These are phyloP conservation scores for Podotricha telesiphe DNA, from an alignment of 2,888 invertebrate species.

Conservation along the genomic window DNA sequence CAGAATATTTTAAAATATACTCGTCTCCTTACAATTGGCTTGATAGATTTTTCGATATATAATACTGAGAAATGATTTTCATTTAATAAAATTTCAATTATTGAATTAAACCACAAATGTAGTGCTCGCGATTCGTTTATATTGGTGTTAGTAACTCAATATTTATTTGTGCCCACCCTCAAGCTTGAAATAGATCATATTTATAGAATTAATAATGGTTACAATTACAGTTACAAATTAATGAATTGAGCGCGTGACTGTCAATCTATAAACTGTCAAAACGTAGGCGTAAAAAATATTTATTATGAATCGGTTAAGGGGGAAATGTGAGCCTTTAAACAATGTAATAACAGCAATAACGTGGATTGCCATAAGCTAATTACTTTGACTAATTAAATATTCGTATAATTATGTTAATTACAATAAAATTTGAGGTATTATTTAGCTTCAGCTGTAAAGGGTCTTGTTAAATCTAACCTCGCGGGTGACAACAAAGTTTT, in stretches of 20 bases:
- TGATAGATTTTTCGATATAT: background rate
- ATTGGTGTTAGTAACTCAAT: too few relatives aligned
- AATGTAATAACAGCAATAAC: background rate
- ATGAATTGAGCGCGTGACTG: background rate
- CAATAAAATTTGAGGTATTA: background rate
- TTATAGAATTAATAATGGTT: background rate
- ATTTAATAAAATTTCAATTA: too few relatives aligned
- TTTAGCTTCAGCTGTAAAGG: background rate
- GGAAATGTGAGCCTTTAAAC: background rate
- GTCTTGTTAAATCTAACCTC: slow-evolving; percentile 1
- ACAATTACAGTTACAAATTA: background rate
- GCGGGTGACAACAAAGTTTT: slow-evolving; percentile 28
- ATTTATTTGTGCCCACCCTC: too few relatives aligned
- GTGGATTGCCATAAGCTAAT: background rate
- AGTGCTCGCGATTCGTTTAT: too few relatives aligned
- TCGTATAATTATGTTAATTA: background rate
- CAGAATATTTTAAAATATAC: background rate
- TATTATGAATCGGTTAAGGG: background rate
- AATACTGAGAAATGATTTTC: too few relatives aligned
- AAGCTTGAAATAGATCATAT: background rate
- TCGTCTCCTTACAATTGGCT: background rate
- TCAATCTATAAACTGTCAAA: background rate
- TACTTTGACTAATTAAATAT: background rate
- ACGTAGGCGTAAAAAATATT: background rate
- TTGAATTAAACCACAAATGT: too few relatives aligned